Conservation (phyloP, 2,113 vertebrate genomes). For the Pygathrix nemaeus region DNA sequence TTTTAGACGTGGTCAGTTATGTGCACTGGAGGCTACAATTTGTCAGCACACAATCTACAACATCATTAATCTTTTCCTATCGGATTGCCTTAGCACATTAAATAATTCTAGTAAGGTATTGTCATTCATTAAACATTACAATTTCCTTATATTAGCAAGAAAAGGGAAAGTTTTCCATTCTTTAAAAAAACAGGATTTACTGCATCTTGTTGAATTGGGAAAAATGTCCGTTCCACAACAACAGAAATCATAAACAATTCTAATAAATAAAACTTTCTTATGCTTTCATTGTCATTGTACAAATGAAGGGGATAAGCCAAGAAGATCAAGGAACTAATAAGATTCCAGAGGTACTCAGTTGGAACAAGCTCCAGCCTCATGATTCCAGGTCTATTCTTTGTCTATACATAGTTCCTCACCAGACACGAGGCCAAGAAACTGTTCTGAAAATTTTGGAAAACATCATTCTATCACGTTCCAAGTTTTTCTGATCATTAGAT, state of each 20-base stretch:
- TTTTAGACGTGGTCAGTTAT: background rate
- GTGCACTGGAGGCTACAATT: background rate
- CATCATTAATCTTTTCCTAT: background rate
- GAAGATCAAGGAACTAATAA: background rate
- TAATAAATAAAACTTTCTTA: background rate
- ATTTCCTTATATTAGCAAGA: background rate
- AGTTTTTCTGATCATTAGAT: background rate
- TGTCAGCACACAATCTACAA: background rate
- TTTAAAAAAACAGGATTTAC: background rate
- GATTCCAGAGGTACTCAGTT: background rate
- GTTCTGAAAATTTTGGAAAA: background rate
- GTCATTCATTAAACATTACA: background rate
- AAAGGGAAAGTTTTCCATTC: background rate
- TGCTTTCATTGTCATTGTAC: background rate
- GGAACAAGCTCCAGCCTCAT: background rate
- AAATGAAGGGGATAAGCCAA: background rate
- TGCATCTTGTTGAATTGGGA: background rate
- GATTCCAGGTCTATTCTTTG: background rate
- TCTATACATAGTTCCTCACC: background rate
- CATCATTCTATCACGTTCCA: background rate
- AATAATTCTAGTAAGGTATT: background rate
- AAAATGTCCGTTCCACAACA: background rate
- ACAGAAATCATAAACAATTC: background rate
- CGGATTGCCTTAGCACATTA: background rate
- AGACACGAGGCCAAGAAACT: background rate